These are phyloP conservation scores for Rhabdomys pumilio DNA, from an alignment of 2,797 vertebrate genomes.

Conservation along the genomic window DNA sequence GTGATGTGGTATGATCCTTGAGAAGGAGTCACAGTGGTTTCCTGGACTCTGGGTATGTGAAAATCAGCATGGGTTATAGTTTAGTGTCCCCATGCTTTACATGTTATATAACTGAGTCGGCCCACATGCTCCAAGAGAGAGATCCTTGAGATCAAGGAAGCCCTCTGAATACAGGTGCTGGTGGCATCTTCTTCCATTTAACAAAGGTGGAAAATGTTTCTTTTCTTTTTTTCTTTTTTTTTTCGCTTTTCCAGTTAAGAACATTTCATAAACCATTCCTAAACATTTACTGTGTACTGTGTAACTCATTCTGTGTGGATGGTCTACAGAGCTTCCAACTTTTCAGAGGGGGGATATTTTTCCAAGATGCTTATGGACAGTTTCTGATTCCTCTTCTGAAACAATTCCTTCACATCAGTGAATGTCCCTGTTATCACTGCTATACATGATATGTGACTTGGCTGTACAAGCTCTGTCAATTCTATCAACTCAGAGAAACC, in stretches of 20 bases:
- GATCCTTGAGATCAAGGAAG: slow-evolving; percentile 79
- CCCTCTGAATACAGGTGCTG: slow-evolving; percentile 77
- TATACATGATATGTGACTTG: slow-evolving; percentile 22
- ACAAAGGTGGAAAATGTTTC: slow-evolving; percentile 70
- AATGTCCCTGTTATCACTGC: background rate
- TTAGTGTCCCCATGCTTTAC: slow-evolving; percentile 80
- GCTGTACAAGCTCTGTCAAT: background rate
- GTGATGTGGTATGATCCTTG: slow-evolving; percentile 56
- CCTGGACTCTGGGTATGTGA: slow-evolving; percentile 66
- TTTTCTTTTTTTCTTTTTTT: background rate
- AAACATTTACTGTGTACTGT: slow-evolving; percentile 56
- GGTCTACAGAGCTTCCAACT: background rate
- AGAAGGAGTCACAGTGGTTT: slow-evolving; percentile 84
- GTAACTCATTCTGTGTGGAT: background rate
- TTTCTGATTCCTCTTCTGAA: slow-evolving; percentile 27
- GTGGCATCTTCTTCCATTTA: slow-evolving; percentile 70
- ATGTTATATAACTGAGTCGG: slow-evolving; percentile 77
- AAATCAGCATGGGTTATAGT: slow-evolving; percentile 63
- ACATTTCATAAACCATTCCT: slow-evolving; percentile 74
- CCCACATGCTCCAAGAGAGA: slow-evolving; percentile 80
- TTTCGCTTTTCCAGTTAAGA: slow-evolving; percentile 78
- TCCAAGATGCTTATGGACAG: background rate
- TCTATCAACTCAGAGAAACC: background rate
- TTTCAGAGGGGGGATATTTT: background rate
- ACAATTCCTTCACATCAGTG: background rate